phyloP scores from a whole-genome alignment of 2,797 vertebrate genomes.

The Melopsittacus undulatus region DNA sequence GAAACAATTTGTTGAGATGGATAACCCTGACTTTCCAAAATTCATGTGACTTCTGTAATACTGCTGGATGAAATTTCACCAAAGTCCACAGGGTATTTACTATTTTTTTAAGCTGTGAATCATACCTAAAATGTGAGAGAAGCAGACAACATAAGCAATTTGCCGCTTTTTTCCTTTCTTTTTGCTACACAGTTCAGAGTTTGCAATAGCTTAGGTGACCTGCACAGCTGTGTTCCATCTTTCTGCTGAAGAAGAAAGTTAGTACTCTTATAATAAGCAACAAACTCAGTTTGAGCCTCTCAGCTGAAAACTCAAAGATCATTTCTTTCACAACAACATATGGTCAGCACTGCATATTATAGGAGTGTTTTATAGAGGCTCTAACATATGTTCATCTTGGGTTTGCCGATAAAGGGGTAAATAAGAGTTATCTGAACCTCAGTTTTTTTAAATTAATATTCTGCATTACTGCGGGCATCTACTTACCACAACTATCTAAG shows the following conservation, averaged over 20 bases:
- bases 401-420: background rate
- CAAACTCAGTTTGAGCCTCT: background rate
- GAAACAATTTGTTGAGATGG: background rate
- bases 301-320: background rate
- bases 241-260: background rate
- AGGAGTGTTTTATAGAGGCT: background rate
- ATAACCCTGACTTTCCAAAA: background rate
- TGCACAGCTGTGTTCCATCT: background rate
- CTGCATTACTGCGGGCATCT: background rate
- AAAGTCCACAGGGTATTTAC: background rate
- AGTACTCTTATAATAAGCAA: background rate
- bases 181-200: background rate
- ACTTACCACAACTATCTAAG: background rate
- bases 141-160: background rate
- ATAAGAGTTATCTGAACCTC: background rate
- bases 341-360: background rate
- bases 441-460: background rate
- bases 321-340: background rate
- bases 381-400: background rate
- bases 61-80: background rate
- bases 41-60: background rate
- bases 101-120: background rate
- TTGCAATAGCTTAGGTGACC: background rate
- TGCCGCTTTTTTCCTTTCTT: background rate
- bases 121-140: background rate